A percentile compares a stretch with the other conserved stretches of the same genome.
phyloP scores from a whole-genome alignment of 2,797 vertebrate genomes.

The Poecilia velifera region DNA sequence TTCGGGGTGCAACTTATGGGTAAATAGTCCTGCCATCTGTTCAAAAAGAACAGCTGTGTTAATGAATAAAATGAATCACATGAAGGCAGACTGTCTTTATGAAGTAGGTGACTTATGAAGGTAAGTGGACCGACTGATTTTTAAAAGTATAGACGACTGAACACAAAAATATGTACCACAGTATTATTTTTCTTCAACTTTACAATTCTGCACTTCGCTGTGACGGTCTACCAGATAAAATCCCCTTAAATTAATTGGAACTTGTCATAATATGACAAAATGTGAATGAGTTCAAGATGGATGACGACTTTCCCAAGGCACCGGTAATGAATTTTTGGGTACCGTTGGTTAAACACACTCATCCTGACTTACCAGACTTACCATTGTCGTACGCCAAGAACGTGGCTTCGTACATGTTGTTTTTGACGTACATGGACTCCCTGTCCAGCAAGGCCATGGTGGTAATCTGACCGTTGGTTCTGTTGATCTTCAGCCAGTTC shows the following conservation, averaged over 20 bases:
- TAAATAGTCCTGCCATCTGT: not conserved
- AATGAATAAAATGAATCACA: not conserved
- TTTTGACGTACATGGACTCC: slow-evolving; percentile 92
- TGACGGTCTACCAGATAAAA: not conserved
- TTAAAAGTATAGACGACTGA: not conserved
- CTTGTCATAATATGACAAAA: not conserved
- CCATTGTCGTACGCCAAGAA: slow-evolving; percentile 98
- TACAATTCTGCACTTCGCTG: not conserved
- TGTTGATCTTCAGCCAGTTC: slow-evolving; percentile 96
- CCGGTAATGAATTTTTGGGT: not conserved
- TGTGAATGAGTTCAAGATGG: not conserved
- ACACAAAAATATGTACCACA: not conserved
- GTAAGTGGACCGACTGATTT: not conserved
- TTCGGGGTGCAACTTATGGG: not conserved
- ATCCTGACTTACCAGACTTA: slow-evolving; percentile 82
- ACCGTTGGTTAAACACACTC: slow-evolving; percentile 27
- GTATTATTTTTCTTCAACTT: not conserved
- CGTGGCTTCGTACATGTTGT: slow-evolving; percentile 95
- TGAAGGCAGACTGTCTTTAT: not conserved
- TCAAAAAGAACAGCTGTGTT: not conserved
- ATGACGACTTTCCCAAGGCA: not conserved
- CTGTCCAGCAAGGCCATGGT: slow-evolving; percentile 93
- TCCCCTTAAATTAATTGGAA: not conserved
- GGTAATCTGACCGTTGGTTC: slow-evolving; percentile 95
- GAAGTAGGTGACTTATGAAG: not conserved